phyloP scores from a whole-genome alignment of 2,888 invertebrate species.

The Noctua comes region DNA sequence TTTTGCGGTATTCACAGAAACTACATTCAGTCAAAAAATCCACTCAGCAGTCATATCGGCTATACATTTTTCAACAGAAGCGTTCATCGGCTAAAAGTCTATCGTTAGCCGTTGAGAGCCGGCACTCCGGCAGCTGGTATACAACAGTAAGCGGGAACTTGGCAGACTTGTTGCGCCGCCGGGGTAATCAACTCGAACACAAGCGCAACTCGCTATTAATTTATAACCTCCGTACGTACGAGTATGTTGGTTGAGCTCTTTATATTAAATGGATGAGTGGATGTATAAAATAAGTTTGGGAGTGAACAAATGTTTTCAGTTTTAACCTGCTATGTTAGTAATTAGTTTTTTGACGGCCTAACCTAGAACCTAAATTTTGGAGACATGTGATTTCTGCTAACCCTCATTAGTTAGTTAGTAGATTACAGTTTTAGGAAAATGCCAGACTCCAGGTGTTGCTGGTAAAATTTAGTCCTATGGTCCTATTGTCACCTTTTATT shows the following conservation, averaged over 20 bases:
- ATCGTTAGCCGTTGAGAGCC: slow-evolving; percentile 17
- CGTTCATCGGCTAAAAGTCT: slow-evolving; percentile 31
- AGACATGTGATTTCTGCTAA: neutral
- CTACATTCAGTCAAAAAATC: slow-evolving; percentile 5
- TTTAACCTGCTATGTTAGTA: neutral
- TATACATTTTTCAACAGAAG: slow-evolving; percentile 33
- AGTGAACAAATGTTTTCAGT: slow-evolving; percentile 15
- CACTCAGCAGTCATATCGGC: neutral
- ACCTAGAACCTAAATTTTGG: neutral
- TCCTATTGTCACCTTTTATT: too few relatives aligned
- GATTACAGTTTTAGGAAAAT: neutral
- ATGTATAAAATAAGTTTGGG: slow-evolving; percentile 23
- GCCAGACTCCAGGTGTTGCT: neutral
- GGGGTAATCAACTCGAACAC: slow-evolving; percentile 50
- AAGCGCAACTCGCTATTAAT: slow-evolving; percentile 52
- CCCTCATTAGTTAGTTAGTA: neutral
- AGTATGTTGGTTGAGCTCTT: slow-evolving; percentile 20
- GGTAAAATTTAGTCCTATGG: neutral
- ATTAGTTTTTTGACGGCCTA: neutral
- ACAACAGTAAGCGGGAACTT: slow-evolving; percentile 35
- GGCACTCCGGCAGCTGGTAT: slow-evolving; percentile 6
- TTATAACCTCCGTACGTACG: slow-evolving; percentile 29
- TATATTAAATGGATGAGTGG: slow-evolving; percentile 38
- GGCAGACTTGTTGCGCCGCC: slow-evolving; percentile 57
- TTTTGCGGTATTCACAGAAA: slow-evolving; percentile 11